Evolutionary conservation across 2,888 invertebrate genomes (phyloP).

Genomic region (Aplocera efformata): DNA sequence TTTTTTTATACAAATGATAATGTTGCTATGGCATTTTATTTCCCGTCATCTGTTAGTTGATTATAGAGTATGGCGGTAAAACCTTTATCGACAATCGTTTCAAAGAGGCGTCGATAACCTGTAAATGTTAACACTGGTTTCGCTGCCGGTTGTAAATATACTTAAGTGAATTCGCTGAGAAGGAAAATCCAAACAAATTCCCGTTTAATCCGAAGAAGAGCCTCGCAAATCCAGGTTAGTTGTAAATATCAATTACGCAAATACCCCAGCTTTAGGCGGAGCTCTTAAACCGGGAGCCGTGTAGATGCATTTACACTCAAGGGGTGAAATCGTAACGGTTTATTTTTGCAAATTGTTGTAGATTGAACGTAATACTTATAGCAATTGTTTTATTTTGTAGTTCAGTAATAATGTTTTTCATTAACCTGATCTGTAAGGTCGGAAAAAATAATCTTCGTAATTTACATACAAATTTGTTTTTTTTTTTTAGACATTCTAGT

Average conservation of each 20-base stretch:
- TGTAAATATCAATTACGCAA: slow-evolving; percentile 80
- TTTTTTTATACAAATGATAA: too few species aligned
- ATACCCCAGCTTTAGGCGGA: slow-evolving; percentile 61
- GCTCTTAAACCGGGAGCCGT: slow-evolving; percentile 27
- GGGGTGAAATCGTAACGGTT: slow-evolving; percentile 39
- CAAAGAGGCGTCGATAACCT: slow-evolving; percentile 37
- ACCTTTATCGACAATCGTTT: slow-evolving; percentile 21
- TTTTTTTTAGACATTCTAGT: too few species aligned
- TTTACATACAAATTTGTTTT: too few species aligned
- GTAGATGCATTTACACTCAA: slow-evolving; percentile 35
- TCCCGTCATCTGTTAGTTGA: too few species aligned
- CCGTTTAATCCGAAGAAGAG: slow-evolving; percentile 66
- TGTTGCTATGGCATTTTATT: too few species aligned
- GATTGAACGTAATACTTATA: not conserved
- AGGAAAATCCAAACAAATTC: slow-evolving; percentile 72
- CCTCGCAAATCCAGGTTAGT: slow-evolving; percentile 74
- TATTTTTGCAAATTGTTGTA: slow-evolving; percentile 9
- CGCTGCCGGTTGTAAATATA: slow-evolving; percentile 58
- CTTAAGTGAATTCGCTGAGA: slow-evolving; percentile 65
- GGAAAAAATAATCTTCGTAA: too few species aligned
- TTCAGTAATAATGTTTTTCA: too few species aligned
- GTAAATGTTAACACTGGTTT: slow-evolving; percentile 51
- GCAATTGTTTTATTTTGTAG: too few species aligned
- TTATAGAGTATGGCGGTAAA: slow-evolving; percentile 11
- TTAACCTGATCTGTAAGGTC: too few species aligned